Base-by-base conservation (phyloP, 2,797 vertebrate genomes). In the Hapalemur alaotrensis region DNA sequence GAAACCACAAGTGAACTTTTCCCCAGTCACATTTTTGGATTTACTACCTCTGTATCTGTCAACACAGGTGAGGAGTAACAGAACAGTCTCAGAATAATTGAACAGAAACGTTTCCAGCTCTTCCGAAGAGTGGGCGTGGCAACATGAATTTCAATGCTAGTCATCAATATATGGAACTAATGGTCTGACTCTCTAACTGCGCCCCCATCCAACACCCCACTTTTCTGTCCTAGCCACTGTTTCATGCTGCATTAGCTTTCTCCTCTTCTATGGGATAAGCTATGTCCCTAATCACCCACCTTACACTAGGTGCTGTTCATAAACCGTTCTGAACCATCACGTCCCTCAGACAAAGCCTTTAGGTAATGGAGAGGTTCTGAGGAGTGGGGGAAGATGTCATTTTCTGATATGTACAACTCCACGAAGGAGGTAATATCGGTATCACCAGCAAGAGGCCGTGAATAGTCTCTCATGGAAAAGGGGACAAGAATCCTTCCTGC, bases 381-480 rank as follows among this genome's bases (percentile, higher is more conserved):
- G 10, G 67, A 6, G 1, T 12, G 4, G 13, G n/a, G 11, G 7
- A 23, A 7, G 41, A 5, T 25, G 3, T n/a, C n/a, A 17, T 23
- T 3, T 67, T 87, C 61, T 79, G 83, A 11, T 32, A 11, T 4
- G 2, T 6, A 8, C 8, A 22, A 6, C 5, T 67, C 50, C 9
- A 0, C 13, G 30, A 89, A 32, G 54, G 7, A 22, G 38, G 23
- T 8, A 5, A 3, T 41, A 15, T 9, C 63, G 30, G 12, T 32
- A 0, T 25, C 41, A 11, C 8, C 4, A 2, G 54, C 12, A 15
- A 57, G 38, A 61, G 59, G 22, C 5, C 38, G 48, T 61, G 61
- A 23, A 15, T 22, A 28, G 41, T 61, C 52, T 61, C n/a, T 82
- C 67, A 7, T 1, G 18, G 35, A 52, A 59, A 69, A 59, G 10